These are phyloP conservation scores for Glaucidium brasilianum DNA, from an alignment of 2,113 vertebrate species.

Conservation along the genomic window DNA sequence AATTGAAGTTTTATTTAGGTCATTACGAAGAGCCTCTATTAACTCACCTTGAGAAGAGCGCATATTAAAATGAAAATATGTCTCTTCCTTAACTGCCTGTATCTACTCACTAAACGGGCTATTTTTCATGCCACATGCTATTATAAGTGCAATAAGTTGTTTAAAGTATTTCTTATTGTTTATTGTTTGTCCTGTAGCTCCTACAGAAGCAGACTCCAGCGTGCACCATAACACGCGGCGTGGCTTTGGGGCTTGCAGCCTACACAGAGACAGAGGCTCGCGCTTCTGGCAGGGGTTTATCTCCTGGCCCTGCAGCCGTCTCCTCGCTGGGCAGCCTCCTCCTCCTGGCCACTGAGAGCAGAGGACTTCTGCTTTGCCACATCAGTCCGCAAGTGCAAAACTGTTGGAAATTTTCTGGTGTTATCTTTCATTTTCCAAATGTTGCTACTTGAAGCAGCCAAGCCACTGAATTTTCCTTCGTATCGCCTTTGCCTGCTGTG, in stretches of 20 bases:
- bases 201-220: not conserved
- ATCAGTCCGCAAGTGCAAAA: accelerated
- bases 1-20: not conserved
- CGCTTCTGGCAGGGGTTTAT: accelerated
- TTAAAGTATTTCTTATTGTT: not conserved
- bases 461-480: not conserved
- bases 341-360: accelerated
- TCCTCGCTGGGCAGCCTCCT: not conserved
- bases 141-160: not conserved
- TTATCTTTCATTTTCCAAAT: not conserved
- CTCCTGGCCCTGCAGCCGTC: not conserved
- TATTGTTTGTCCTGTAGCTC: not conserved
- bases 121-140: not conserved
- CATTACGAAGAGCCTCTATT: not conserved
- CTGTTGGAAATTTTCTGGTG: not conserved
- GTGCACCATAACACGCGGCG: accelerated
- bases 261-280: accelerated
- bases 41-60: not conserved
- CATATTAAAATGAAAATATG: not conserved
- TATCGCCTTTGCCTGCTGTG: not conserved
- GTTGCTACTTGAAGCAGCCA: not conserved
- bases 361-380: not conserved
- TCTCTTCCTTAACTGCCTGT: not conserved
- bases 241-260: not conserved
- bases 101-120: not conserved